Evolutionary conservation across 1,140 invertebrate species (phyloP).

Genomic region (Cataglyphis hispanica): DNA sequence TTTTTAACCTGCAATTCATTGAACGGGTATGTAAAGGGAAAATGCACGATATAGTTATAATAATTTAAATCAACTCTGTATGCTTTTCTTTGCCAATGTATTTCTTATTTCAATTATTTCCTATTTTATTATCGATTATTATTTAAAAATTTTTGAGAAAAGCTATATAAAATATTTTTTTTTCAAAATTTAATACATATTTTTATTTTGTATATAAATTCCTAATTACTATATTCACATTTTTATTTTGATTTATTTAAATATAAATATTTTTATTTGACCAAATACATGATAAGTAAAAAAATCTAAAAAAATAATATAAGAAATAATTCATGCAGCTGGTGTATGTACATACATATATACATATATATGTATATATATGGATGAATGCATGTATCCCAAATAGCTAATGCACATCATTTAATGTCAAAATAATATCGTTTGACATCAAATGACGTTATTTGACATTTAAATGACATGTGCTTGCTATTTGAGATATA

Average conservation of each 20-base stretch:
- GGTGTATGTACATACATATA: too few species aligned
- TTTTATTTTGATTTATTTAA: too few species aligned
- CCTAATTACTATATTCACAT: not conserved
- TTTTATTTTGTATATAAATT: not conserved
- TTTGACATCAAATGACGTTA: too few species aligned
- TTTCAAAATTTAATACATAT: not conserved
- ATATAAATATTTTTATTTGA: too few species aligned
- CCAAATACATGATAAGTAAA: not conserved
- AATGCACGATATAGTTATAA: conserved; percentile 3
- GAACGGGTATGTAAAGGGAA: conserved; percentile 28
- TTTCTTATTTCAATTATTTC: not conserved
- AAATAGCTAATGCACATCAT: too few species aligned
- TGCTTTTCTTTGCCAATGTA: not conserved
- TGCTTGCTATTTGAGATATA: too few species aligned
- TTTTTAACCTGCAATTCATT: not conserved
- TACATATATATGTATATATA: too few species aligned
- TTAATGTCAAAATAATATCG: too few species aligned
- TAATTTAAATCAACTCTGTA: conserved; percentile 15
- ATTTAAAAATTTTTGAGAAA: not conserved
- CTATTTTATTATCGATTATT: not conserved
- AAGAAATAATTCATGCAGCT: not conserved
- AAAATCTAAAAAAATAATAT: not conserved
- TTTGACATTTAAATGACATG: too few species aligned
- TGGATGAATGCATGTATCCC: too few species aligned
- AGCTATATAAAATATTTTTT: not conserved